Evolutionary conservation across 2,113 vertebrate genomes (phyloP), one percentile per base, ranked within the genome.

Genomic region (Atherinomorus stipes): DNA sequence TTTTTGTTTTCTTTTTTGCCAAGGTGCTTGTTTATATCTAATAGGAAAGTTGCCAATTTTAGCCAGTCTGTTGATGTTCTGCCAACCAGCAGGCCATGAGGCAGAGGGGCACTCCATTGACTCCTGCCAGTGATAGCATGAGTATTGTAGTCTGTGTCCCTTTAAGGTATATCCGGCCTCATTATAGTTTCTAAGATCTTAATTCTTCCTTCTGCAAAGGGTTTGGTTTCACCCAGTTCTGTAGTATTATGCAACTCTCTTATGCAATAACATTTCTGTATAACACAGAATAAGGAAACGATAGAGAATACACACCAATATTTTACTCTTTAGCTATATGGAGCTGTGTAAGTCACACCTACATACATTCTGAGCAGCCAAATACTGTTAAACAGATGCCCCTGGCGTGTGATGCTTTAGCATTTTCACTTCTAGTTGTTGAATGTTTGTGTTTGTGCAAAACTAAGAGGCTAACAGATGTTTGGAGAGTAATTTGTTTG

Each of bases 201-300:
- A 12, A n/a, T n/a, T n/a, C n/a, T n/a, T n/a, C n/a, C n/a, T n/a
- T n/a, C n/a, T 37, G 60, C 47, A 70, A 72, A 71, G 53, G 45
- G 16, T 73, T 80, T 70, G 59, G 71, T 87, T 78, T 84, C 37
- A 34, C 71, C 44, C 44, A 58, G 47, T 82, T 85, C 66, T 63
- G 50, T 65, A 47, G 22, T 61, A 67, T 92, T 91, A 81, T 73
- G 74, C 64, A 89, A 89, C 76, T 18, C 1, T 11, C 64, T 93
- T 89, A 62, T 12, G 72, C 87, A 90, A 90, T 58, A 80, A 75
- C 49, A 25, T 69, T 51, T 82, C 68, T 75, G 38, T 65, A 56
- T 70, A 56, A 62, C 47, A 53, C 59, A 72, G 49, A 78, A 77
- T 64, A 47, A 62, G 57, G 67, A 85, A 81, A 62, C 62, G 44